Conservation (phyloP, 2,797 vertebrate species). For the Pseudochirops corinnae region DNA sequence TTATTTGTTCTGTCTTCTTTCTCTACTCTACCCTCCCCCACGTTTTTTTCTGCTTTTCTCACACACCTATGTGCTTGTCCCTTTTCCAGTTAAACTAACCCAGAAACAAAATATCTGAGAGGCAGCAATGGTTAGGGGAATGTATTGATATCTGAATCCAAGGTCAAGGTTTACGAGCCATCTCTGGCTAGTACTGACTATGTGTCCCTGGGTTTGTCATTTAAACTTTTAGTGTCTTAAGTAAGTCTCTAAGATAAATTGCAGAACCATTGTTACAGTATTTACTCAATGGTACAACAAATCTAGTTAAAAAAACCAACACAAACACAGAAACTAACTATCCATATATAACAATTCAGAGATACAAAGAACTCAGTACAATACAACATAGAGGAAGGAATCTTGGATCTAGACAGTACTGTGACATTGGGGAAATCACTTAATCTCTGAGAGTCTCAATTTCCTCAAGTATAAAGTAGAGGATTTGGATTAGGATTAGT, state of each 20-base stretch:
- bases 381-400: not conserved
- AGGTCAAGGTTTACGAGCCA: not conserved
- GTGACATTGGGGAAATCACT: accelerated
- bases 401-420: not conserved
- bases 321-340: not conserved
- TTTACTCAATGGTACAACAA: too few species aligned
- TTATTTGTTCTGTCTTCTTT: not conserved
- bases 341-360: not conserved
- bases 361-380: not conserved
- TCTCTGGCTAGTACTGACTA: not conserved
- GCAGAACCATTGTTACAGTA: not conserved
- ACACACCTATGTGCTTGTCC: not conserved
- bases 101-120: not conserved
- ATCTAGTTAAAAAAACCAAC: not conserved
- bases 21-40: not conserved
- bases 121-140: not conserved
- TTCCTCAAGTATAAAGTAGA: not conserved
- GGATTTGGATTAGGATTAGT: not conserved
- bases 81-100: not conserved
- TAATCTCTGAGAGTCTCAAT: not conserved
- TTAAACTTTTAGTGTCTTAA: not conserved
- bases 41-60: not conserved
- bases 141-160: not conserved
- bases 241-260: too few species aligned
- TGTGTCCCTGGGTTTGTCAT: not conserved